phyloP scores from a whole-genome alignment of 2,888 invertebrate species.

The Polyommatus icarus region DNA sequence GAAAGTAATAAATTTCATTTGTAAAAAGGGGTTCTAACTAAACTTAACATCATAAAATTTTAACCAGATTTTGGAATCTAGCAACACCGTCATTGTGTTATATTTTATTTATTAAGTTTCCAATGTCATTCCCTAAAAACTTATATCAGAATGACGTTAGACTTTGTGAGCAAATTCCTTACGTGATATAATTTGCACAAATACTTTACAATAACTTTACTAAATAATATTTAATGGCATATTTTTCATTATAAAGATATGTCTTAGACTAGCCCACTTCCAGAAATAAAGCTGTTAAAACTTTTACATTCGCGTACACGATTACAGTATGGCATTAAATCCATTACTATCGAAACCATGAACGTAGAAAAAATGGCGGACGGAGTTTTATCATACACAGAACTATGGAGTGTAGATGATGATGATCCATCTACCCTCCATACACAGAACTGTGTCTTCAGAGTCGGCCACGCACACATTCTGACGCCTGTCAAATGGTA shows the following conservation, averaged over 20 bases:
- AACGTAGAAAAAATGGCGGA: too few species aligned
- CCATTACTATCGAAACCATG: too few species aligned
- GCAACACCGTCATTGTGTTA: slow-evolving; percentile 37
- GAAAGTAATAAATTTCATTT: background rate
- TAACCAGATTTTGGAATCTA: slow-evolving; percentile 36
- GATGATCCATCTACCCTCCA: too few species aligned
- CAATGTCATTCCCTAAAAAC: slow-evolving; percentile 52
- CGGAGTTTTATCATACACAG: too few species aligned
- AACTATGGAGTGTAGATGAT: too few species aligned
- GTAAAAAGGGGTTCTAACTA: background rate
- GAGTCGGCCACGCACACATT: too few species aligned
- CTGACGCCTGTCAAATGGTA: too few species aligned
- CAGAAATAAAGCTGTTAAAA: background rate
- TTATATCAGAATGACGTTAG: slow-evolving; percentile 54
- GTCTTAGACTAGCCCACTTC: background rate
- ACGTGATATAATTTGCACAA: slow-evolving; percentile 6
- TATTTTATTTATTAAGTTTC: slow-evolving; percentile 45
- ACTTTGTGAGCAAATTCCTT: slow-evolving; percentile 26
- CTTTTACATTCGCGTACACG: background rate
- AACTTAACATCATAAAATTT: background rate
- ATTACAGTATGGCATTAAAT: too few species aligned
- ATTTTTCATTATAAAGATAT: background rate
- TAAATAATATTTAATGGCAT: slow-evolving; percentile 5
- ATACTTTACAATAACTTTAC: background rate
- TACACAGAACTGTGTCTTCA: too few species aligned